Evolutionary conservation across 2,888 invertebrate genomes (phyloP).

Genomic region (Eupeodes latifasciatus): DNA sequence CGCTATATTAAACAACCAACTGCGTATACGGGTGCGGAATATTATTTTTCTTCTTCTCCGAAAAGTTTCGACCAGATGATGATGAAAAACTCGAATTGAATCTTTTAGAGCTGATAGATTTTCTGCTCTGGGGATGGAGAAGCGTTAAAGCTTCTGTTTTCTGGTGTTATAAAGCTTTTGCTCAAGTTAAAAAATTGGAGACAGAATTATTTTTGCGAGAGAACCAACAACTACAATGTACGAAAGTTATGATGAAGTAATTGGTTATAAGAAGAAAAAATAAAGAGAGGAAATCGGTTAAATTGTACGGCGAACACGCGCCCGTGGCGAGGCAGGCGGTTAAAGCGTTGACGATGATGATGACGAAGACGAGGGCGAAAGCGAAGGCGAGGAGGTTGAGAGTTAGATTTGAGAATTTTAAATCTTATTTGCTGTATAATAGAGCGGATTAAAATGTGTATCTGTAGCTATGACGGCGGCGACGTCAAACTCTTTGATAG

Average conservation of each 20-base stretch:
- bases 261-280: constrained; percentile 28
- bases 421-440: constrained; percentile 38
- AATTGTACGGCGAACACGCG: constrained; percentile 19
- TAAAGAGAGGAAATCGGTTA: constrained; percentile 45
- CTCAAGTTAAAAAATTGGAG: constrained; percentile 22
- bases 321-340: background rate
- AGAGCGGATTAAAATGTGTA: constrained; percentile 44
- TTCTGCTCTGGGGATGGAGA: constrained; percentile 45
- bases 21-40: constrained; percentile 69
- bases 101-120: constrained; percentile 58
- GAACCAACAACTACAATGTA: background rate
- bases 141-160: constrained; percentile 44
- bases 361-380: background rate
- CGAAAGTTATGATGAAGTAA: constrained; percentile 14
- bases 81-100: constrained; percentile 69
- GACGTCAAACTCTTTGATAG: constrained; percentile 47
- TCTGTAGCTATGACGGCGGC: constrained; percentile 21
- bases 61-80: constrained; percentile 70
- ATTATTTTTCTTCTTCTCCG: constrained; percentile 63
- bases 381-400: constrained; percentile 5
- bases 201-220: constrained; percentile 1
- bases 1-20: constrained; percentile 49
- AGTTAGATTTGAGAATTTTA: constrained; percentile 23
- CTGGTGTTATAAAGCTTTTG: constrained; percentile 27
- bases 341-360: no score